Evolutionary conservation across 2,888 invertebrate genomes (phyloP).

Genomic region (Acanthococcus lagerstroemiae): DNA sequence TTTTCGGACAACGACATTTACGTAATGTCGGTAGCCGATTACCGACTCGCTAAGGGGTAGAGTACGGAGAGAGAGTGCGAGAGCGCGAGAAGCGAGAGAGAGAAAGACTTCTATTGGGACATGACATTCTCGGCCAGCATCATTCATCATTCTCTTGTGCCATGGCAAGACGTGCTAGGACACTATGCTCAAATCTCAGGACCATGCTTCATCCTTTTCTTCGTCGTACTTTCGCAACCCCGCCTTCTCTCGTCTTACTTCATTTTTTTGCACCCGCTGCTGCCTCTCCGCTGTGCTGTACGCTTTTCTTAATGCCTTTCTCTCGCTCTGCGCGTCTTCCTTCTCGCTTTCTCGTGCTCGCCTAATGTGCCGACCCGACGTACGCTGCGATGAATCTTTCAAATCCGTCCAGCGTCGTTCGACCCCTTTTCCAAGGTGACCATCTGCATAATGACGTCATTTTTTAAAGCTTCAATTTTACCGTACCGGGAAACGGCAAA

Average conservation of each 20-base stretch:
- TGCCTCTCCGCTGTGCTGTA: background rate
- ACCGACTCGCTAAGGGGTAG: constrained; percentile 7
- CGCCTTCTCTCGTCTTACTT: constrained; percentile 1
- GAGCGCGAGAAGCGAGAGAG: background rate
- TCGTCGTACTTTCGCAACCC: background rate
- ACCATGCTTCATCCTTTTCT: constrained; percentile 25
- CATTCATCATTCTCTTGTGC: constrained; percentile 31
- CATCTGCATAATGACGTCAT: constrained; percentile 31
- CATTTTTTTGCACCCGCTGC: background rate
- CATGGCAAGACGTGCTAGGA: constrained; percentile 22
- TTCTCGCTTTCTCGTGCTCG: constrained; percentile 2
- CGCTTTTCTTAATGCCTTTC: constrained; percentile 22
- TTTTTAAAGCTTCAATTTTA: constrained; percentile 11
- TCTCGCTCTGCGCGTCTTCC: constrained; percentile 3
- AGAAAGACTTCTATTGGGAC: constrained; percentile 28
- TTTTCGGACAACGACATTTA: constrained; percentile 27
- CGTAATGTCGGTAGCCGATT: constrained; percentile 27
- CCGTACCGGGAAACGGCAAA: background rate
- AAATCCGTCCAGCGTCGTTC: constrained; percentile 26
- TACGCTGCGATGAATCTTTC: constrained; percentile 26
- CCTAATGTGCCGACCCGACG: constrained; percentile 20
- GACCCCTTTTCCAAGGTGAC: constrained; percentile 20
- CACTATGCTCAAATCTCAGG: constrained; percentile 29
- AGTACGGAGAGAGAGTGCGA: background rate
- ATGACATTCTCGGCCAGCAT: constrained; percentile 31